Percentiles rank a stretch among this genome's conserved stretches.
These are phyloP conservation scores for Mus spretus DNA, from an alignment of 2,797 vertebrate genomes.

Conservation along the genomic window DNA sequence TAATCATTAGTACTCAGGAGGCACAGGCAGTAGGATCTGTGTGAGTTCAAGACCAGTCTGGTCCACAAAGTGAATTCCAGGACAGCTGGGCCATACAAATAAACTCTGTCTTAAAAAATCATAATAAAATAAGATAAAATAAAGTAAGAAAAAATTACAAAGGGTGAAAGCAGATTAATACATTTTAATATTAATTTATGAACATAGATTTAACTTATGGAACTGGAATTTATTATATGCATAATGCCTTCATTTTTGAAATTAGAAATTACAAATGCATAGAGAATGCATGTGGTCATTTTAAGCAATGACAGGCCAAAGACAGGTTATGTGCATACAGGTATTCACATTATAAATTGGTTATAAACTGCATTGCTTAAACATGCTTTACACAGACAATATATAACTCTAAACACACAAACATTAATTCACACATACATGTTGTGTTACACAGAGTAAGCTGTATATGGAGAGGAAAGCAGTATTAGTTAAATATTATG, in stretches of 20 bases:
- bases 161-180: background rate
- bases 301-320: background rate
- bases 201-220: conserved; percentile 47
- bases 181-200: conserved; percentile 34
- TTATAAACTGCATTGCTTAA: background rate
- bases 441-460: background rate
- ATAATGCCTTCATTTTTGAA: background rate
- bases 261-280: background rate
- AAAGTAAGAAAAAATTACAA: background rate
- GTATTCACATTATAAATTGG: background rate
- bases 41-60: no score
- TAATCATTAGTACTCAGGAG: background rate
- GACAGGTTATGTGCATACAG: background rate
- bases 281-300: conserved; percentile 7
- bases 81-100: no score
- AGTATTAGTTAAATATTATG: conserved; percentile 44
- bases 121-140: no score
- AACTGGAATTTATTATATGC: conserved; percentile 11
- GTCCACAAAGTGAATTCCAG: no score
- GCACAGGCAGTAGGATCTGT: no score
- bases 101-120: background rate
- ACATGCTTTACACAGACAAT: background rate
- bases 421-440: background rate
- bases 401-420: background rate
- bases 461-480: background rate